These are phyloP conservation scores for Cyaniris semiargus DNA, from an alignment of 2,888 invertebrate genomes.

Conservation along the genomic window DNA sequence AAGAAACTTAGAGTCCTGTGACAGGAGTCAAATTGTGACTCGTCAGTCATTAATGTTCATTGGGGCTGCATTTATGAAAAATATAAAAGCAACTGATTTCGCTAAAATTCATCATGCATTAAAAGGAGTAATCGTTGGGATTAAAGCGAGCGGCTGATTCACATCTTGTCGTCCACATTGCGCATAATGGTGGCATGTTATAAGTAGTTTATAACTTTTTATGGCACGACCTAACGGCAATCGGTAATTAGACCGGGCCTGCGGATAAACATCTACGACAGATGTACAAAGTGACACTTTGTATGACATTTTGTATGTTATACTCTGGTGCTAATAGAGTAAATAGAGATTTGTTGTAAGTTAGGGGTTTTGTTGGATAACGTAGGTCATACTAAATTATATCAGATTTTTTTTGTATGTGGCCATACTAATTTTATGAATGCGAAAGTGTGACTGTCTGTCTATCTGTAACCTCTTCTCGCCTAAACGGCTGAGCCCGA, in stretches of 20 bases:
- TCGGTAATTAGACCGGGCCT: neutral
- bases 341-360: neutral
- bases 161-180: neutral
- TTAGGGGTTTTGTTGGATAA: neutral
- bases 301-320: neutral
- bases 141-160: neutral
- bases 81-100: too few relatives aligned
- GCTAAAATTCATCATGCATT: too few relatives aligned
- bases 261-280: neutral
- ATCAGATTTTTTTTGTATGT: too few relatives aligned
- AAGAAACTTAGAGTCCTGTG: too few relatives aligned
- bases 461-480: too few relatives aligned
- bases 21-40: too few relatives aligned
- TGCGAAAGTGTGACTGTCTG: too few relatives aligned
- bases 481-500: too few relatives aligned
- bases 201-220: slow-evolving; percentile 10
- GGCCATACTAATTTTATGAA: too few relatives aligned
- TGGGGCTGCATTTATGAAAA: too few relatives aligned
- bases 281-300: neutral
- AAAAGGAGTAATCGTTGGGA: neutral
- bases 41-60: too few relatives aligned
- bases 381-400: too few relatives aligned
- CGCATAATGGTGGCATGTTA: neutral
- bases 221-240: neutral
- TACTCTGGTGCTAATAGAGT: neutral